Evolutionary conservation across 2,888 invertebrate species (phyloP).

Genomic region (Pseudococcus viburni): DNA sequence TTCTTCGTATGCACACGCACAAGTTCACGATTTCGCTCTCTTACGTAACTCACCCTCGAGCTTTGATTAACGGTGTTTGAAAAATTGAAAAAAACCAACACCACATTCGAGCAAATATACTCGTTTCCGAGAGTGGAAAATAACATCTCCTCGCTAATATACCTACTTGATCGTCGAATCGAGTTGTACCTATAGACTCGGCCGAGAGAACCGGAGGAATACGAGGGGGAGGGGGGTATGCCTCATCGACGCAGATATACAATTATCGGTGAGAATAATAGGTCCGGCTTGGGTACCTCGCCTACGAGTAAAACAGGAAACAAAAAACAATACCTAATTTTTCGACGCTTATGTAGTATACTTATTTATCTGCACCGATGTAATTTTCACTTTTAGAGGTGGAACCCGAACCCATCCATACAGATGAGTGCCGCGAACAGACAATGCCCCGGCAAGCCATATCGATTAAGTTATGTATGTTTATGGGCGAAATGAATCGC

Average conservation of each 20-base stretch:
- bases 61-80: slow-evolving; percentile 3
- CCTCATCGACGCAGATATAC: slow-evolving; percentile 11
- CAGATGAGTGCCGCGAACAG: background rate
- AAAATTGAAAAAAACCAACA: background rate
- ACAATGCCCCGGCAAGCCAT: slow-evolving; percentile 20
- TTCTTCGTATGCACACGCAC: background rate
- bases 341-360: slow-evolving; percentile 51
- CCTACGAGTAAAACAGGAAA: slow-evolving; percentile 61
- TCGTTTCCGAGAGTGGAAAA: background rate
- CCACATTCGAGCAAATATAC: background rate
- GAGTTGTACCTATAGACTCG: background rate
- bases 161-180: background rate
- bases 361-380: background rate
- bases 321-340: slow-evolving; percentile 63
- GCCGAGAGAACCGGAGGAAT: background rate
- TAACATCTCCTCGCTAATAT: no score
- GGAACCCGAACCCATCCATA: background rate
- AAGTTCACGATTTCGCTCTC: background rate
- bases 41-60: slow-evolving; percentile 14
- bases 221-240: slow-evolving; percentile 3
- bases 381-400: slow-evolving; percentile 40
- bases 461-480: slow-evolving; percentile 31
- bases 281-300: slow-evolving; percentile 50
- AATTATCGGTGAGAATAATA: slow-evolving; percentile 32
- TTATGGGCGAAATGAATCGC: slow-evolving; percentile 41